Base-by-base conservation (phyloP, 1,140 invertebrate genomes). In the Eurytemora carolleeae region DNA sequence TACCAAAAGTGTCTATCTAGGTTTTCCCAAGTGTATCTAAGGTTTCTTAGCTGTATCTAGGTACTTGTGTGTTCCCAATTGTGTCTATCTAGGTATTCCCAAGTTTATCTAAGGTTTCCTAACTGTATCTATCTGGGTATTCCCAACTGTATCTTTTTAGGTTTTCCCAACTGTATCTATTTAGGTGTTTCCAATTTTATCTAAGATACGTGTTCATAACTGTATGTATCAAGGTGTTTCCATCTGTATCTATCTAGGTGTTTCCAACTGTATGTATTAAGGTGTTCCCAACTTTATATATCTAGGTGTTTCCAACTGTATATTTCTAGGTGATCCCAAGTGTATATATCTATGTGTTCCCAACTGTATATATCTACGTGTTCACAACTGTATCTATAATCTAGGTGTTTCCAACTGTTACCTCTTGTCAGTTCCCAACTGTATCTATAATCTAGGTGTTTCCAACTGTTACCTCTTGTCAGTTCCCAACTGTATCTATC, bases 401-500 rank as follows among this genome's bases (percentile, higher is more conserved):
- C 31, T n/a, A 44, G 31, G 31, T 44, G 31, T 44, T 44, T n/a
- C 31, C 31, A 12, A 44, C 31, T 12, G n/a, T 44, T 12, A 44
- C 31, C n/a, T 44, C n/a, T 12, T 44, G n/a, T 44, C n/a, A 44
- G 7, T 44, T 44, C n/a, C 31, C 31, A 12, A 44, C 31, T 12
- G 31, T 7, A n/a, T 44, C n/a, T 44, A 44, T 44, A 12, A 12
- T 12, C 31, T n/a, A 44, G 31, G 31, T 44, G 31, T 44, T 44
- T n/a, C 31, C 31, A 12, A 44, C 31, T 12, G 31, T 44, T 12
- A 44, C 31, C n/a, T 44, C 31, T 12, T 60, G 57, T 44, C 57
- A 59, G 44, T 59, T 59, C 24, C 57, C 57, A 3, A 26, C 57
- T 59, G 57, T 23, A 54, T 23, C n/a, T 44, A 44, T 44, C n/a